Evolutionary conservation across 2,113 vertebrate species (phyloP).

Genomic region (Apodemus sylvaticus): DNA sequence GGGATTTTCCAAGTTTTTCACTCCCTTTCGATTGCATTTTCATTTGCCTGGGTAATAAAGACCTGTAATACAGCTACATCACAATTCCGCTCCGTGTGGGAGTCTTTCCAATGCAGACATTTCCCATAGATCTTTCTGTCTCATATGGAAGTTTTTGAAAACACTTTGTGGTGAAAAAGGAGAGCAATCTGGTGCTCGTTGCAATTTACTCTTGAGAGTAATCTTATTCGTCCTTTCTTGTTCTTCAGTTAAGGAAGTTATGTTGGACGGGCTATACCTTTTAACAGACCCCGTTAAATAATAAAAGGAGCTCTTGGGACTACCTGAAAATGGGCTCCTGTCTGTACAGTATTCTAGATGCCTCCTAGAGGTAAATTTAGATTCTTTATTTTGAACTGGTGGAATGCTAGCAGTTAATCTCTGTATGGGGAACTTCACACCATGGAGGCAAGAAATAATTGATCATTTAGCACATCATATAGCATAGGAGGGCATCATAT

Average conservation of each 20-base stretch:
- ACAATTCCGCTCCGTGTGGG: slow-evolving; percentile 58
- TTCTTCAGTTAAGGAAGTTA: neutral
- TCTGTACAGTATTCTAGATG: neutral
- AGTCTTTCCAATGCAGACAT: slow-evolving; percentile 47
- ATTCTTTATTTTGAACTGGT: slow-evolving; percentile 17
- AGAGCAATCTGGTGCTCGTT: neutral
- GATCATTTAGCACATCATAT: neutral
- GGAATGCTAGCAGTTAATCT: neutral
- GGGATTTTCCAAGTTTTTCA: slow-evolving; percentile 74
- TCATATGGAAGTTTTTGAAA: slow-evolving; percentile 18
- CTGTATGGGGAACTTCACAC: neutral
- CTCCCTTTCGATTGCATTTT: slow-evolving; percentile 74
- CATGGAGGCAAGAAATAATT: neutral
- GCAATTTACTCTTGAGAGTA: slow-evolving; percentile 57
- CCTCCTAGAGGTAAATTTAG: neutral
- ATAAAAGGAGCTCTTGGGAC: neutral
- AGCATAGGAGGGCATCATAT: neutral
- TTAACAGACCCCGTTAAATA: slow-evolving; percentile 18
- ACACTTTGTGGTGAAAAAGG: slow-evolving; percentile 35
- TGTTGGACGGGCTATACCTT: slow-evolving; percentile 2
- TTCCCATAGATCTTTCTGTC: slow-evolving; percentile 55
- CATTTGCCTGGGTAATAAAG: slow-evolving; percentile 73
- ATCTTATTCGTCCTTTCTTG: slow-evolving; percentile 7
- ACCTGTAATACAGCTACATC: slow-evolving; percentile 53
- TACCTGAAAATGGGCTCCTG: neutral